Percentiles rank a stretch among this genome's conserved stretches.
phyloP scores from a whole-genome alignment of 2,888 invertebrate species.

The Buathra laborator region DNA sequence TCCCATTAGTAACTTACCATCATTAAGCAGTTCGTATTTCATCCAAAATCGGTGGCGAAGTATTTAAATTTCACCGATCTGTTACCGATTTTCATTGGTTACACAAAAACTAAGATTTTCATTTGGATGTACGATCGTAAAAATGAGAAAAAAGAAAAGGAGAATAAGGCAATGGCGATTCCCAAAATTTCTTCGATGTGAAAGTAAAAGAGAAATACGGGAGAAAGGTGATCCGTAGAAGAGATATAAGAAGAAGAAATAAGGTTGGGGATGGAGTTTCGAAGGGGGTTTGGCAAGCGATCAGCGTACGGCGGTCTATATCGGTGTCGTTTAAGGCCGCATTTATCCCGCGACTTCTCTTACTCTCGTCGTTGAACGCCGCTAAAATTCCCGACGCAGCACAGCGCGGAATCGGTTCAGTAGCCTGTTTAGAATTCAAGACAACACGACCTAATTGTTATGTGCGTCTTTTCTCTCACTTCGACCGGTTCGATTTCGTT shows the following conservation, averaged over 20 bases:
- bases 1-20: too few species aligned
- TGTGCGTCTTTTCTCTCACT: constrained; percentile 75
- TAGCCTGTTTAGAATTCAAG: constrained; percentile 85
- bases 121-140: too few species aligned
- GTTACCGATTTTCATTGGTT: too few species aligned
- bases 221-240: not conserved
- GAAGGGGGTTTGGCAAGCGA: constrained; percentile 81
- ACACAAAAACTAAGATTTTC: too few species aligned
- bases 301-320: constrained; percentile 81
- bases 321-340: constrained; percentile 84
- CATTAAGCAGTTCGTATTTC: too few species aligned
- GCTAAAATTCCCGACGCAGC: constrained; percentile 39
- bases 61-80: too few species aligned
- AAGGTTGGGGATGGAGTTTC: constrained; percentile 65
- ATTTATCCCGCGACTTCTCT: constrained; percentile 79
- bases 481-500: constrained; percentile 62
- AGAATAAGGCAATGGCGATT: not conserved
- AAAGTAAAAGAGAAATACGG: not conserved
- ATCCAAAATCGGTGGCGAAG: too few species aligned
- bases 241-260: constrained; percentile 66
- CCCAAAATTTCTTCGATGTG: not conserved
- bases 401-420: constrained; percentile 82
- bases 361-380: constrained; percentile 29
- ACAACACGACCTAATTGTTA: constrained; percentile 85
- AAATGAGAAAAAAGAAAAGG: too few species aligned